Conservation (phyloP, 2,797 vertebrate species). For the Coregonus sp. region DNA sequence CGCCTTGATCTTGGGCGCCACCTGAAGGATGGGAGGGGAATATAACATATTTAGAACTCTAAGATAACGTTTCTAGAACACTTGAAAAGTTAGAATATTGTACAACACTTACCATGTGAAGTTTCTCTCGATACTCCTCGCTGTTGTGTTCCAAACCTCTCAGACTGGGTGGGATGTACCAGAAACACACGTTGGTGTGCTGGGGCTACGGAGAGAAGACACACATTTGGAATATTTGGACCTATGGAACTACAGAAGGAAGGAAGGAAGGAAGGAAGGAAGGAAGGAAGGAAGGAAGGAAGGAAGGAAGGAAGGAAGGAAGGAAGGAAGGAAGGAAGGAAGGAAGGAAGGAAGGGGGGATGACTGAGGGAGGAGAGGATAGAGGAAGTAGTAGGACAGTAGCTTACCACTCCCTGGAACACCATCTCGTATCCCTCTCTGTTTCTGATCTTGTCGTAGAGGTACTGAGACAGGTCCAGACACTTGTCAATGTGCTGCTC, state of each 20-base stretch:
- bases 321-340: too few relatives aligned
- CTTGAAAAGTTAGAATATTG: not conserved
- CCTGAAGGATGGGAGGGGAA: constrained; percentile 66
- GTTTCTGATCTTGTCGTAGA: constrained; percentile 96
- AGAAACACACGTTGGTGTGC: constrained; percentile 98
- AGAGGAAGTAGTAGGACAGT: too few relatives aligned
- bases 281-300: too few relatives aligned
- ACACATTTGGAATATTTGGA: not conserved
- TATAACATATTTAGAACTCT: not conserved
- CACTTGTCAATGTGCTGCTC: constrained; percentile 98
- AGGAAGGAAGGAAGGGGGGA: not conserved
- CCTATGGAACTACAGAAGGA: too few relatives aligned
- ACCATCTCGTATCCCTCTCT: constrained; percentile 97
- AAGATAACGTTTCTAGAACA: not conserved
- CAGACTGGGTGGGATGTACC: constrained; percentile 94
- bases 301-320: not conserved
- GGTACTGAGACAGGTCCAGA: constrained; percentile 92
- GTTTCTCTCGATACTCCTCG: constrained; percentile 85
- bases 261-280: not conserved
- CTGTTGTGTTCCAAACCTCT: constrained; percentile 82
- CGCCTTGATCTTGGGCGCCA: constrained; percentile 97
- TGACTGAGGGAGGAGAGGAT: too few relatives aligned
- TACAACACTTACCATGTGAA: constrained; percentile 81
- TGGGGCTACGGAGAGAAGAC: constrained; percentile 81
- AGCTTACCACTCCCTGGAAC: constrained; percentile 91